Evolutionary conservation across 2,113 vertebrate species (phyloP), one percentile per base, ranked within the genome.

Genomic region (Burhinus oedicnemus): DNA sequence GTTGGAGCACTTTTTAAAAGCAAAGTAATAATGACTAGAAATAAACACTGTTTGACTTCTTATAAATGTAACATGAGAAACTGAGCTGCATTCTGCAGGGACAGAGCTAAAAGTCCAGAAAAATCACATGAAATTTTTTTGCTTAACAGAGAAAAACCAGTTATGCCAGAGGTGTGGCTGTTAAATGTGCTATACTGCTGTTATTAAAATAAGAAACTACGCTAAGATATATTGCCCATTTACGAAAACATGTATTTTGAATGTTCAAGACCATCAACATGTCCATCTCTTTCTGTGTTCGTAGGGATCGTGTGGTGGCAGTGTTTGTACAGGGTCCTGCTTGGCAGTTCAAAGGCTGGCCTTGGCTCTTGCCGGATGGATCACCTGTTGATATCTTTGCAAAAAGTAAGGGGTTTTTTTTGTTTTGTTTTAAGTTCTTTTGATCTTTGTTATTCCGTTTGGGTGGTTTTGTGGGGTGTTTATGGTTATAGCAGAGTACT

Each of bases 261-360:
- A 1, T 51, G 21, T 8, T 62, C 2, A n/a, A 34, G 61, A 44
- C 47, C 49, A 4, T 79, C 40, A 83, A 11, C 55, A 1, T 68
- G 12, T 29, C 16, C 20, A 3, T 18, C 40, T 64, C 18, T 42
- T 62, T 34, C 15, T 95, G 16, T 96, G 29, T 93, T 87, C 19
- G 0, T 91, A 99, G 99, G 99, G 99, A 99, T 96, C 99, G 99
- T 15, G 99, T 99, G 89, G 99, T 99, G 95, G 99, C 99, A 1
- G 99, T 99, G 65, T 99, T 99, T 32, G 99, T 99, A 32, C 99
- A 99, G 95, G 99, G 99, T 68, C 99, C 99, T 34, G 99, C 99
- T 69, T 99, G 99, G 99, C 99, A 99, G 97, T 99, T 99, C 96
- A 99, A 99, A 97, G 99, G 99, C 78, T 99, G 99, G 99, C 99